Evolutionary conservation across 2,888 invertebrate genomes (phyloP).

Genomic region (Odontocerum albicorne): DNA sequence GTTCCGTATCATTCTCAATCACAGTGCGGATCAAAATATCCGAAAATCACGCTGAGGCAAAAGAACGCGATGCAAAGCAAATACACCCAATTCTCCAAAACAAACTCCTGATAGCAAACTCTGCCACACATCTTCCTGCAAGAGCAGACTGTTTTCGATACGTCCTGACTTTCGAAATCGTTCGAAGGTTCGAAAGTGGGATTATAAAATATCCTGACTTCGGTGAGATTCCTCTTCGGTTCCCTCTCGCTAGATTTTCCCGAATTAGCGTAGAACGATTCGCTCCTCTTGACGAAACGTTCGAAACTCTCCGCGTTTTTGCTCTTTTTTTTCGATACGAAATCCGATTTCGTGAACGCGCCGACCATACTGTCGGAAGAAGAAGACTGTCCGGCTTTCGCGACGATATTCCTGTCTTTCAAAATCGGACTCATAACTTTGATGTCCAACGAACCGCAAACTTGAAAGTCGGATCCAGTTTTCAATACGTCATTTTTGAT

Average conservation of each 20-base stretch:
- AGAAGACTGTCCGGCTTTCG: conserved; percentile 49
- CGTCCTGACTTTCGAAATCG: neutral
- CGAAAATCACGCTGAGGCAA: conserved; percentile 14
- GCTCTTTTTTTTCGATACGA: conserved; percentile 15
- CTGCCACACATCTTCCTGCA: too few relatives aligned
- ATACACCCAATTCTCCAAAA: conserved; percentile 24
- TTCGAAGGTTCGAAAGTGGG: conserved; percentile 48
- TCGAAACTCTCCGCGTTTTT: conserved; percentile 48
- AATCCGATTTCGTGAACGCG: conserved; percentile 4
- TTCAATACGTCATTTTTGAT: conserved; percentile 51
- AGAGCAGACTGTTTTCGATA: neutral
- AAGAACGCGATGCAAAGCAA: conserved; percentile 16
- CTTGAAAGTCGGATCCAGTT: conserved; percentile 48
- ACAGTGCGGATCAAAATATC: conserved; percentile 15
- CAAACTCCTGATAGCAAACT: conserved; percentile 14
- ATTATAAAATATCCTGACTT: conserved; percentile 54
- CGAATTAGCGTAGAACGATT: conserved; percentile 51
- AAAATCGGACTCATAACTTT: conserved; percentile 49
- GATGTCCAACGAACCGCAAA: conserved; percentile 50
- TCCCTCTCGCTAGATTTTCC: conserved; percentile 45
- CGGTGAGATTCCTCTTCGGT: conserved; percentile 44
- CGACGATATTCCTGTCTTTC: conserved; percentile 50
- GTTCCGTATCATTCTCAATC: neutral
- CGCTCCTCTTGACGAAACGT: conserved; percentile 53
- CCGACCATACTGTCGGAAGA: conserved; percentile 34